Evolutionary conservation across 1,140 invertebrate genomes (phyloP), one percentile per base, ranked within the genome.

Genomic region (Gryon sp.): DNA sequence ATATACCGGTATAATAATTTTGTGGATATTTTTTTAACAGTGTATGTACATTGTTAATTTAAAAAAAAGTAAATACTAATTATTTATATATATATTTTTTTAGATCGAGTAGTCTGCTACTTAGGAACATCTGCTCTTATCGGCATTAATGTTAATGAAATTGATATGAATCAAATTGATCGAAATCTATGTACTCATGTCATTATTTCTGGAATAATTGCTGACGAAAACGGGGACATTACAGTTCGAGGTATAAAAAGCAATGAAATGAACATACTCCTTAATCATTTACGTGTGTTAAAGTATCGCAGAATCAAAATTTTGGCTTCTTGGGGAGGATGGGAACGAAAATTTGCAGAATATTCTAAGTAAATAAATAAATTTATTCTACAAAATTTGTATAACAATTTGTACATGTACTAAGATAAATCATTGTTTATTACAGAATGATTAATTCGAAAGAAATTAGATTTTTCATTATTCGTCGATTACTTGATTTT

Each of bases 271-370:
- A n/a, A n/a, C n/a, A 26, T 8, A n/a, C 15, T 8, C 19, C 16
- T 55, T 2, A 38, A 15, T 8, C 45, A 32, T 6, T 26, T 55
- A 7, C 53, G n/a, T 6, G 18, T 9, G 5, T 20, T 66, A 8
- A 66, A 15, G 18, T 6, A 20, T 7, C 48, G 30, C 7, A 46
- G 36, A 7, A 15, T 66, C 1, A 66, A 55, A 36, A 46, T 9
- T 7, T 24, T 66, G n/a, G 11, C 3, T 4, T 66, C 62, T 20
- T 66, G 26, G 62, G 28, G 28, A 26, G 62, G 50, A 45, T 66
- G 48, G 62, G n/a, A n/a, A n/a, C n/a, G n/a, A n/a, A n/a, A n/a
- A n/a, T n/a, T n/a, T n/a, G n/a, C n/a, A n/a, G n/a, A n/a, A n/a
- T n/a, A n/a, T n/a, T n/a, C n/a, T n/a, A n/a, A n/a, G n/a, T n/a